Evolutionary conservation across 2,113 vertebrate species (phyloP).

Genomic region (Bungarus multicinctus): DNA sequence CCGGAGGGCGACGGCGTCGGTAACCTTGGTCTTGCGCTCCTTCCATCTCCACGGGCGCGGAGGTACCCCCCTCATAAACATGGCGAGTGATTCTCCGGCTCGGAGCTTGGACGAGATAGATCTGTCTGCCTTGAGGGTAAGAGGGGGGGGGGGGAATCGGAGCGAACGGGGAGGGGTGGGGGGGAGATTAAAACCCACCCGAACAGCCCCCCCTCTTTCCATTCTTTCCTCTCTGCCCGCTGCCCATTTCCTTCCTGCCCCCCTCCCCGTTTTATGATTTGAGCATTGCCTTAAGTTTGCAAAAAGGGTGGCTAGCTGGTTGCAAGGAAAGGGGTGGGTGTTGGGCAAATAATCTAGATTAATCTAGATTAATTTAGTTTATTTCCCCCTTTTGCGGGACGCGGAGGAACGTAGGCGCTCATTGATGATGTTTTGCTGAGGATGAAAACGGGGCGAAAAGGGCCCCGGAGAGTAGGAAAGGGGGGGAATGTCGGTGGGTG

Average conservation of each 20-base stretch:
- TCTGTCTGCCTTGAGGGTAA: slow-evolving; percentile 93
- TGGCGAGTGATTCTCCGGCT: slow-evolving; percentile 97
- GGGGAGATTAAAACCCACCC: neutral
- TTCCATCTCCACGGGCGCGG: slow-evolving; percentile 60
- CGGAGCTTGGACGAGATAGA: slow-evolving; percentile 97
- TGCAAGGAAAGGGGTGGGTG: neutral
- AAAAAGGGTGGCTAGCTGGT: neutral
- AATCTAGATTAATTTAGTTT: neutral
- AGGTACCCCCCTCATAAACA: slow-evolving; percentile 69
- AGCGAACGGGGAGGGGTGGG: neutral
- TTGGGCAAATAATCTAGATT: neutral
- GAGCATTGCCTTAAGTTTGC: neutral
- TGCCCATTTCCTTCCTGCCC: neutral
- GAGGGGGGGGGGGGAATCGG: neutral
- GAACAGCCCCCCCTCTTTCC: neutral
- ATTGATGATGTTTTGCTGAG: neutral
- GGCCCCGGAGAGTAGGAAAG: too few species aligned
- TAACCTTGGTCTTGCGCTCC: slow-evolving; percentile 12
- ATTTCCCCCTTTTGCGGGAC: neutral
- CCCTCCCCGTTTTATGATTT: neutral
- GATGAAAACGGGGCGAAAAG: neutral
- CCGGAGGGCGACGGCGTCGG: neutral
- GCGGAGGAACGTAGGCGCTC: too few species aligned
- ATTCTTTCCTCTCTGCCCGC: neutral
- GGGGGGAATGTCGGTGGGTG: neutral